Percentiles rank a stretch among this genome's conserved stretches.
phyloP scores from a whole-genome alignment of 2,113 vertebrate genomes.

The Neogobius melanostomus region DNA sequence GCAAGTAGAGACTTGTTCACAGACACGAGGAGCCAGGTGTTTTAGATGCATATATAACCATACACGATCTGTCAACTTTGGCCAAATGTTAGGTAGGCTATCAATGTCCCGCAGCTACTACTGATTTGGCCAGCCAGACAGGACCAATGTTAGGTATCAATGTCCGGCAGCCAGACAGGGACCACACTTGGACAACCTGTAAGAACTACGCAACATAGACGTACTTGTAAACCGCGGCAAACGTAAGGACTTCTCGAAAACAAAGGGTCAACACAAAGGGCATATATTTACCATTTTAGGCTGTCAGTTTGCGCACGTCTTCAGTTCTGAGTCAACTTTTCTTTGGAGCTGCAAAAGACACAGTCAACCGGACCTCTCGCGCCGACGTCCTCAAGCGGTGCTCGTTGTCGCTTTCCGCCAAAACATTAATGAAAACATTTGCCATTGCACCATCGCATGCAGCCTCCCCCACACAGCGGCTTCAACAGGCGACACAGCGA shows the following conservation, averaged over 20 bases:
- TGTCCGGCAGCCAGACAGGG: not conserved
- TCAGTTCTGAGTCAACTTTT: conserved; percentile 65
- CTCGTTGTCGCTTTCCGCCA: not conserved
- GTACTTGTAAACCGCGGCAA: not conserved
- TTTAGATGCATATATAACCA: not conserved
- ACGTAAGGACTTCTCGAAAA: not conserved
- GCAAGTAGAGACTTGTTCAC: not conserved
- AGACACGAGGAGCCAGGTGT: not conserved
- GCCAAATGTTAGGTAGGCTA: no score
- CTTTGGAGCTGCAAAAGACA: conserved; percentile 43
- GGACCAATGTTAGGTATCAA: no score
- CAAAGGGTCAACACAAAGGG: not conserved
- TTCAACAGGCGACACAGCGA: not conserved
- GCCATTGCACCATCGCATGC: conserved; percentile 16
- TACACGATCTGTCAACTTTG: not conserved
- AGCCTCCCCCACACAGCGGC: not conserved
- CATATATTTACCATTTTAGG: conserved; percentile 65
- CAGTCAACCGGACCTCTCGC: conserved; percentile 37
- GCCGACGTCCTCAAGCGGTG: not conserved
- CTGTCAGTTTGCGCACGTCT: conserved; percentile 13
- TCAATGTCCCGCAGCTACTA: no score
- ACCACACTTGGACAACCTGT: not conserved
- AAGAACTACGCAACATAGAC: not conserved
- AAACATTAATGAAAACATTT: not conserved
- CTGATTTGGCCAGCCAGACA: no score